Base-by-base conservation (phyloP, 2,797 vertebrate species). In the Epinephelus coioides region DNA sequence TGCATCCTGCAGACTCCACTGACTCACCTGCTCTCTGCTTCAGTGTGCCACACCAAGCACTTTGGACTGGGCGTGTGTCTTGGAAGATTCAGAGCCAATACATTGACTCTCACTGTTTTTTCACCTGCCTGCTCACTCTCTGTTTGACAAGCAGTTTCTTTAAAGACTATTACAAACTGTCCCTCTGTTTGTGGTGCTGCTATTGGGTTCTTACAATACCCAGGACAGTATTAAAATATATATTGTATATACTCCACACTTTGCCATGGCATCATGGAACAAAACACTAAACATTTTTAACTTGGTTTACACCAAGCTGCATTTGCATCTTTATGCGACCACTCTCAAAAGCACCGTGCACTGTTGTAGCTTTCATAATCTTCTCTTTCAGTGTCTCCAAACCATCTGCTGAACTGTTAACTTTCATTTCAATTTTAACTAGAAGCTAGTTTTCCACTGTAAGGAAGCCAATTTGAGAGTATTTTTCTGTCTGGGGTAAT, bases 401-500 rank as follows among this genome's bases (percentile, higher is more conserved):
- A 65, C 25, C 47, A n/a, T 54, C 61, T 51, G 25, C 66, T 62
- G 23, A 11, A 56, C 21, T 75, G 5, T n/a, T 50, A 68, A 68
- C 12, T 46, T 61, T 50, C 21, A 70, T 27, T 69, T 70, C n/a
- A 68, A 73, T 21, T 75, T 49, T 8, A 18, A 86, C 44, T 4
- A 57, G 4, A 63, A 75, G 55, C 40, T 30, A 38, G 1, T 14
- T 38, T 70, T 70, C 50, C 50, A 49, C 23, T 44, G 9, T 44
- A 51, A 53, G 3, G 43, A 21, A 74, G 46, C 51, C 64, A 74
- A 60, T 67, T 51, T 69, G 50, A 53, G 25, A 66, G n/a, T 46
- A 10, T 75, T 64, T 34, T 64, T 57, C 69, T 68, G 73, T 54
- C 61, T 72, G 19, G 49, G 18, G 13, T 77, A 68, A 72, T 81